Percentiles rank a stretch among this genome's conserved stretches.
Evolutionary conservation across 1,140 invertebrate species (phyloP).

Genomic region (Ganaspis sp.): DNA sequence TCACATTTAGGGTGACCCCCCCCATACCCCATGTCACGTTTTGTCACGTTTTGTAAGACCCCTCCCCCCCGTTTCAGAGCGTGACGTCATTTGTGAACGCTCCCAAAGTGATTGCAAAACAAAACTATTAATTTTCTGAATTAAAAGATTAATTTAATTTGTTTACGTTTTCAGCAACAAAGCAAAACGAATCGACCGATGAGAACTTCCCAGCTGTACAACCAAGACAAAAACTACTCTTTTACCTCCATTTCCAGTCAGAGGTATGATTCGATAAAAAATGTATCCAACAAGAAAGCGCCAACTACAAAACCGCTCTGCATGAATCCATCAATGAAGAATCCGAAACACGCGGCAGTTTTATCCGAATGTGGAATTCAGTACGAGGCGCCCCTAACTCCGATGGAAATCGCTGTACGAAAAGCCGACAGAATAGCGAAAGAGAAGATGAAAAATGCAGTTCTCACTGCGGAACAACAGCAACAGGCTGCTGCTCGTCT

Average conservation of each 20-base stretch:
- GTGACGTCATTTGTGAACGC: too few species aligned
- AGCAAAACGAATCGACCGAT: slow-evolving; percentile 84
- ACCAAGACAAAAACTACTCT: slow-evolving; percentile 88
- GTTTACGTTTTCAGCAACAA: slow-evolving; percentile 70
- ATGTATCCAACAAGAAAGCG: slow-evolving; percentile 82
- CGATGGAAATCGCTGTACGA: slow-evolving; percentile 89
- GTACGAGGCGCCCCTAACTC: slow-evolving; percentile 90
- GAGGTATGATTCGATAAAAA: slow-evolving; percentile 89
- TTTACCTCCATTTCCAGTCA: slow-evolving; percentile 82
- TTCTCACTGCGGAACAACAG: slow-evolving; percentile 71
- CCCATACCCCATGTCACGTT: too few species aligned
- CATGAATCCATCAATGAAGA: slow-evolving; percentile 84
- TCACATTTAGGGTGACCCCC: too few species aligned
- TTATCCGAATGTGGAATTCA: slow-evolving; percentile 88
- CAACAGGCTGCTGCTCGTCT: slow-evolving; percentile 63
- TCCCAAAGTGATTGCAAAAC: too few species aligned
- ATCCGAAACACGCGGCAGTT: slow-evolving; percentile 89
- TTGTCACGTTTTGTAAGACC: too few species aligned
- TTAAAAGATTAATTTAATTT: slow-evolving; percentile 36
- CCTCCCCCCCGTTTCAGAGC: too few species aligned
- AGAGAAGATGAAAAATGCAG: slow-evolving; percentile 82
- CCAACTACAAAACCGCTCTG: slow-evolving; percentile 85
- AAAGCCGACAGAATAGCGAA: slow-evolving; percentile 89
- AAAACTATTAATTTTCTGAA: too few species aligned
- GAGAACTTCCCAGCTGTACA: slow-evolving; percentile 88